Percentiles rank a stretch among this genome's conserved stretches.
Evolutionary conservation across 2,797 vertebrate genomes (phyloP).

Genomic region (Pangasius macronema): DNA sequence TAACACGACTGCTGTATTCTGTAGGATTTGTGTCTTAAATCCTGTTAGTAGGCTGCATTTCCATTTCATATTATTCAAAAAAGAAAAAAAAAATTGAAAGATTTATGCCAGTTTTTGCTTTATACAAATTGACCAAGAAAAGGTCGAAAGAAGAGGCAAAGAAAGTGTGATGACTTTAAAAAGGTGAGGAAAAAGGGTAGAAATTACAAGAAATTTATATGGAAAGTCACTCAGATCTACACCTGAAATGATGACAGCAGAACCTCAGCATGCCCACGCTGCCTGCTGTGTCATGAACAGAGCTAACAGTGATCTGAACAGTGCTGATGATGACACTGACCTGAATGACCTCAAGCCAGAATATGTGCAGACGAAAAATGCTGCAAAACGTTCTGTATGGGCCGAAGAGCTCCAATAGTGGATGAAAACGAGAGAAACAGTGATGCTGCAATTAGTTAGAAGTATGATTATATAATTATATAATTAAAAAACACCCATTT

Average conservation of each 20-base stretch:
- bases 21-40: not conserved
- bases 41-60: not conserved
- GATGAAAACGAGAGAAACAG: not conserved
- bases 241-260: not conserved
- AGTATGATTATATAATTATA: too few species aligned
- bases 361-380: not conserved
- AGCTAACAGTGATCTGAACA: conserved; percentile 2
- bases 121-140: not conserved
- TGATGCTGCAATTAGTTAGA: not conserved
- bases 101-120: not conserved
- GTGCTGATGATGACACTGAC: conserved; percentile 13
- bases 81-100: not conserved
- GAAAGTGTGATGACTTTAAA: not conserved
- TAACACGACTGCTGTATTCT: not conserved
- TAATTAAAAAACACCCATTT: not conserved
- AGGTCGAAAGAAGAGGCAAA: not conserved
- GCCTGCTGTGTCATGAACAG: conserved; percentile 16
- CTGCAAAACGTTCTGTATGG: not conserved
- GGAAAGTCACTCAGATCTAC: not conserved
- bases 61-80: not conserved
- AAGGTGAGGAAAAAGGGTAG: not conserved
- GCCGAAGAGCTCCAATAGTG: not conserved
- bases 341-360: not conserved
- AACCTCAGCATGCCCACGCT: not conserved
- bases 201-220: not conserved